Evolutionary conservation across 2,113 vertebrate genomes (phyloP).

Genomic region (Sardina pilchardus): DNA sequence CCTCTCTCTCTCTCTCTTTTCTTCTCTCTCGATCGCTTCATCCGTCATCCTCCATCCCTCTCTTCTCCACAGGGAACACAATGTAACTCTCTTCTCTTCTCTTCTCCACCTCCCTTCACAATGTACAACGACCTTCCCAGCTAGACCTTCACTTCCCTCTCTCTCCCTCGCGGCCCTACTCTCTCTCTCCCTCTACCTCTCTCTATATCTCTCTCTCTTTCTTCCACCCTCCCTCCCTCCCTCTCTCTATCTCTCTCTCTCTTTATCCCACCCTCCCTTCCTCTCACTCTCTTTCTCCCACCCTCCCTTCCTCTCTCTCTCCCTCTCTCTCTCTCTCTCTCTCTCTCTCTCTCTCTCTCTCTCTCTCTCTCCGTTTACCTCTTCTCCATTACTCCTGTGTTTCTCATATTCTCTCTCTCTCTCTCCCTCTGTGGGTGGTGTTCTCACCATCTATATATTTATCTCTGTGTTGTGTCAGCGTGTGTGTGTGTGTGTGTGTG

Average conservation of each 20-base stretch:
- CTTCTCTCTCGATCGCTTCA: not conserved
- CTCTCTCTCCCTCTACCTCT: not conserved
- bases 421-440: not conserved
- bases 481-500: conserved; percentile 15
- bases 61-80: no score
- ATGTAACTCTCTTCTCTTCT: no score
- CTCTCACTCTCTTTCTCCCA: not conserved
- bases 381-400: conserved; percentile 24
- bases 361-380: conserved; percentile 28
- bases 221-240: not conserved
- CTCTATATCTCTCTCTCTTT: not conserved
- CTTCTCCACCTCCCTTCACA: not conserved
- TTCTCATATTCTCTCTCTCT: no score
- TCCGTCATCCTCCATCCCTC: not conserved
- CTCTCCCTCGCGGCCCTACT: not conserved
- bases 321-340: not conserved
- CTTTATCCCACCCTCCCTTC: not conserved
- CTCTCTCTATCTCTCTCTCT: no score
- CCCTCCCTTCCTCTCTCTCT: not conserved
- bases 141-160: not conserved
- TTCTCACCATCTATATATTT: no score
- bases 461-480: not conserved
- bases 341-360: conserved; percentile 25
- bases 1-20: not conserved
- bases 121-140: not conserved